Evolutionary conservation across 1,140 invertebrate genomes (phyloP).

Genomic region (Sitophilus oryzae): DNA sequence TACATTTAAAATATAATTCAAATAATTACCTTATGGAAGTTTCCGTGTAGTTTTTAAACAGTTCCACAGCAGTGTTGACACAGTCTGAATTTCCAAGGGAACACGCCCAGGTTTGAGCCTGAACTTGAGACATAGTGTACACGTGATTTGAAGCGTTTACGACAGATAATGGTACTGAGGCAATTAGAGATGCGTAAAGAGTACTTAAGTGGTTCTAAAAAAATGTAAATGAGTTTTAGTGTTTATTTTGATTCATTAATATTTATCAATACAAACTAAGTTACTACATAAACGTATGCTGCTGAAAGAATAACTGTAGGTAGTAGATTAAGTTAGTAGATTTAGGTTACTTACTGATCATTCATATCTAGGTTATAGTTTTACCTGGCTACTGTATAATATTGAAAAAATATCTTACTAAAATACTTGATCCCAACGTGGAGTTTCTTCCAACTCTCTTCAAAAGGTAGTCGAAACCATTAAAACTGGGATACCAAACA

Average conservation of each 20-base stretch:
- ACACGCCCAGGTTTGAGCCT: slow-evolving; percentile 50
- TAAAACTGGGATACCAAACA: slow-evolving; percentile 59
- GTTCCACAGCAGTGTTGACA: neutral
- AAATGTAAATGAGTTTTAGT: too few relatives aligned
- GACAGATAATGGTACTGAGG: slow-evolving; percentile 18
- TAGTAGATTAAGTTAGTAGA: too few relatives aligned
- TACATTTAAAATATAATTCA: neutral
- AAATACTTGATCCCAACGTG: slow-evolving; percentile 10
- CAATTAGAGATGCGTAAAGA: slow-evolving; percentile 11
- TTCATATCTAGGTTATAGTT: too few relatives aligned
- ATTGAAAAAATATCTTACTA: slow-evolving; percentile 14
- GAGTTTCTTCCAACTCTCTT: slow-evolving; percentile 15
- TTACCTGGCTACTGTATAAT: too few relatives aligned
- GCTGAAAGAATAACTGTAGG: too few relatives aligned
- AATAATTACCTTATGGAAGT: slow-evolving; percentile 3
- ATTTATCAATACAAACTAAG: too few relatives aligned
- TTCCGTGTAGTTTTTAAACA: slow-evolving; percentile 9
- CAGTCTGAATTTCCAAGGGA: slow-evolving; percentile 48
- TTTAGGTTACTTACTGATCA: too few relatives aligned
- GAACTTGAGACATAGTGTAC: slow-evolving; percentile 42
- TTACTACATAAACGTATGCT: too few relatives aligned
- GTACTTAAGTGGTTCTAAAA: slow-evolving; percentile 18
- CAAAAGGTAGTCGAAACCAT: slow-evolving; percentile 49
- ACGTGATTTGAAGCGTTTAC: slow-evolving; percentile 32
- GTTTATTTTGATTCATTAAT: too few relatives aligned